Base-by-base conservation (phyloP, 2,888 invertebrate genomes). In the Neocrepidodera transversa region DNA sequence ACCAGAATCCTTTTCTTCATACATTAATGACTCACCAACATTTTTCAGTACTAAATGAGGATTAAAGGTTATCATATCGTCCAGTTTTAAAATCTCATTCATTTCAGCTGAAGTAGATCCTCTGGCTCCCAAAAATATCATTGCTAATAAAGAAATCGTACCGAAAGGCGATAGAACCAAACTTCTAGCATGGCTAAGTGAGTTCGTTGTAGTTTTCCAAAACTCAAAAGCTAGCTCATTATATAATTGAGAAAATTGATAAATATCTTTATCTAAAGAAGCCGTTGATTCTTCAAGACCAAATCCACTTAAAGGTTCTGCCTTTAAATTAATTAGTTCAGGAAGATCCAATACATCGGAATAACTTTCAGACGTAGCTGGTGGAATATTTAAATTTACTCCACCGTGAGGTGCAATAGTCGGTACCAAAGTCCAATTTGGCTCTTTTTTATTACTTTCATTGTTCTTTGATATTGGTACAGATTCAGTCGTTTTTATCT, bases 51-150 rank as follows among this genome's bases (percentile, higher is more conserved):
- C 88, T 69, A 93, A 84, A 76, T 95, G 94, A 0, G 94, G 94
- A 78, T 94, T 95, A 72, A 95, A 94, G 0, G 92, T 92, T 0
- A 92, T 89, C 86, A 93, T 92, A 65, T 94, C 92, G 74, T 94
- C 94, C 11, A 94, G 80, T 69, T 88, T 87, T 0, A 94, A 80
- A 8, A 94, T 86, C 72, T 93, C 92, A 74, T 94, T 93, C 90
- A 95, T 92, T 82, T 93, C 92, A 0, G 91, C 92, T 0, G 94
- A 93, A 0, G 94, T 94, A 1, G 91, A 86, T 1, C 93, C 93
- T 66, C 91, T 84, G 0, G 94, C 93, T 0, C 93, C 93, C 70
- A 94, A 83, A 76, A 93, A 94, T 60, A 94, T 88, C 93, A 94
- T 93, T 0, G 93, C 92, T n/a, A 94, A 78, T 80, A 92, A 86